Conservation (phyloP, 2,888 invertebrate genomes). For the Caenorhabditis wallacei region DNA sequence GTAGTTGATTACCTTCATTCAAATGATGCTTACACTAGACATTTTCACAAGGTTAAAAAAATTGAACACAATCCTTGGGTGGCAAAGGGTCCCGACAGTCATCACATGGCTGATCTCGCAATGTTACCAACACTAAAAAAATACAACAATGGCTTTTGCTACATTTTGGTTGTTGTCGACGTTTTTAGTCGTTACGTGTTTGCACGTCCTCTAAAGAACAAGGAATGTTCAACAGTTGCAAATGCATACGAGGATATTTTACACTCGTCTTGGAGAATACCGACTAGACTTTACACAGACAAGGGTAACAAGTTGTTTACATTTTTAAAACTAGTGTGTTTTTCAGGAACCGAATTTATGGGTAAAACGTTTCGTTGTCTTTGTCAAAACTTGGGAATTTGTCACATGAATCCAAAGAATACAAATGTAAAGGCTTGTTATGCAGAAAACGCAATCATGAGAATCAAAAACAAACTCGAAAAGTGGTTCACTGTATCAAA, state of each 20-base stretch:
- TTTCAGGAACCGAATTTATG: slow-evolving; percentile 43
- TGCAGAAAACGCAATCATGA: slow-evolving; percentile 38
- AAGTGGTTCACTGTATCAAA: slow-evolving; percentile 15
- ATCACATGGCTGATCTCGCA: slow-evolving; percentile 32
- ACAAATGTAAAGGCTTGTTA: slow-evolving; percentile 41
- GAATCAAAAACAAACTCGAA: slow-evolving; percentile 13
- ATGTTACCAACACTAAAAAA: slow-evolving; percentile 4
- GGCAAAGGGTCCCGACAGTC: slow-evolving; percentile 9
- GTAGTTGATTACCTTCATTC: slow-evolving; percentile 6
- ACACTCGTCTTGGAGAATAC: background rate
- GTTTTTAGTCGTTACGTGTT: slow-evolving; percentile 32
- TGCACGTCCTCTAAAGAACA: slow-evolving; percentile 16
- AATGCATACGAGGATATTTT: slow-evolving; percentile 15
- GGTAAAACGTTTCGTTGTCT: slow-evolving; percentile 7
- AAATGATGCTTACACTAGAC: slow-evolving; percentile 10
- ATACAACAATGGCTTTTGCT: slow-evolving; percentile 3
- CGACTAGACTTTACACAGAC: slow-evolving; percentile 7
- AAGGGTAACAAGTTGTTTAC: slow-evolving; percentile 3
- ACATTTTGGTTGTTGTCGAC: slow-evolving; percentile 37
- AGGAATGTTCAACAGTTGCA: background rate
- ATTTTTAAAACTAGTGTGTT: too few species aligned
- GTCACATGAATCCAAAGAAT: slow-evolving; percentile 12
- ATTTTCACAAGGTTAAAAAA: background rate
- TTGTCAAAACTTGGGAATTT: background rate
- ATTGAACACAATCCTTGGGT: slow-evolving; percentile 26